phyloP scores from a whole-genome alignment of 2,888 invertebrate genomes.

The Parnassius glacialis region DNA sequence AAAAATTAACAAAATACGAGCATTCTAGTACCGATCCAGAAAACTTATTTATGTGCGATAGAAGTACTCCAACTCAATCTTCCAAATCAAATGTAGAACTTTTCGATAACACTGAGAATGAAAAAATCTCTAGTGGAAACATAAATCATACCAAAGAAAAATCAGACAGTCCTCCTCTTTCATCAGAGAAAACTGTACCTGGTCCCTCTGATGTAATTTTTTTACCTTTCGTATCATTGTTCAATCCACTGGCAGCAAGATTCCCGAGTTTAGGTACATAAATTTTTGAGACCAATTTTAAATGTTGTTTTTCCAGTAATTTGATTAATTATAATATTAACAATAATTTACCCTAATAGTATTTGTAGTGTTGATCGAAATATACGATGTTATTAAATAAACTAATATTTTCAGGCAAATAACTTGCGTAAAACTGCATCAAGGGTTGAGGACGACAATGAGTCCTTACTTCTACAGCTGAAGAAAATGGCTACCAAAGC shows the following conservation, averaged over 20 bases:
- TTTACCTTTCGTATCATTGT: constrained; percentile 67
- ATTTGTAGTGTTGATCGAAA: constrained; percentile 34
- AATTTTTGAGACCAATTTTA: constrained; percentile 29
- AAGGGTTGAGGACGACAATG: constrained; percentile 98
- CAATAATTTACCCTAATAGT: constrained; percentile 33
- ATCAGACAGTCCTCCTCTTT: constrained; percentile 74
- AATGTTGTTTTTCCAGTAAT: constrained; percentile 37
- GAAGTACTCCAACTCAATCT: constrained; percentile 41
- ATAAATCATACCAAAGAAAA: constrained; percentile 46
- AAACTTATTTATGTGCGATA: constrained; percentile 36
- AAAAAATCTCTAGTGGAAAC: constrained; percentile 4
- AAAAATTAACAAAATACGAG: constrained; percentile 37
- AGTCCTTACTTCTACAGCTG: constrained; percentile 95
- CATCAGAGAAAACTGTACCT: constrained; percentile 55
- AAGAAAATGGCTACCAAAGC: constrained; percentile 96
- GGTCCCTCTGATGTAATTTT: constrained; percentile 50
- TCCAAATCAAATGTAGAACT: constrained; percentile 14
- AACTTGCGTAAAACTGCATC: constrained; percentile 93
- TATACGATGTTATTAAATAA: constrained; percentile 48
- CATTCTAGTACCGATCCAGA: constrained; percentile 54
- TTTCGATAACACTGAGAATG: constrained; percentile 27
- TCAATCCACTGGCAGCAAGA: constrained; percentile 73
- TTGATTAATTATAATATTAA: constrained; percentile 41
- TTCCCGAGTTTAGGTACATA: constrained; percentile 75
- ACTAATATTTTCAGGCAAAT: constrained; percentile 87